Conservation (phyloP, 2,888 invertebrate genomes). For the Myathropa florea region DNA sequence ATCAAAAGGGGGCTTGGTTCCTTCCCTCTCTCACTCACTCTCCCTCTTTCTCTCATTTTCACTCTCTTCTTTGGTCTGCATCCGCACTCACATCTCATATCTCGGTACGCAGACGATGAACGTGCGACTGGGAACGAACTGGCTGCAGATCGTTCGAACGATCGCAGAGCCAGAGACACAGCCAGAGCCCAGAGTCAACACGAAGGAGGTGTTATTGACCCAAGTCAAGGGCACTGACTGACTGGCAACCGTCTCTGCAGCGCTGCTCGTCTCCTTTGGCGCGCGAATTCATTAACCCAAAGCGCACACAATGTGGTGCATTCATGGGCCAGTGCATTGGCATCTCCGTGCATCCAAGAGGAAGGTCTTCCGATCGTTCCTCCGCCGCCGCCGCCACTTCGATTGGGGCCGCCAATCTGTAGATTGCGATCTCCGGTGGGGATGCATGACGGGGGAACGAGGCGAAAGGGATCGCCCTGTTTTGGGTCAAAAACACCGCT, state of each 20-base stretch:
- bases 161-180: not conserved
- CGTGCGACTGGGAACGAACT: conserved; percentile 49
- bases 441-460: no score
- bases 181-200: no score
- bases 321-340: conserved; percentile 18
- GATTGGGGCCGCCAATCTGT: not conserved
- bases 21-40: conserved; percentile 18
- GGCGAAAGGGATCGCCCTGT: conserved; percentile 40
- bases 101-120: conserved; percentile 45
- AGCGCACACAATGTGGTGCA: conserved; percentile 56
- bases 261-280: conserved; percentile 32
- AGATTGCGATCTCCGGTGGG: no score
- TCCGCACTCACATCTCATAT: not conserved
- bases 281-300: conserved; percentile 65
- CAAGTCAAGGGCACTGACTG: conserved; percentile 79
- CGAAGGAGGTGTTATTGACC: conserved; percentile 77
- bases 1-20: conserved; percentile 51
- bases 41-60: conserved; percentile 16
- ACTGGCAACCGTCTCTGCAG: conserved; percentile 28
- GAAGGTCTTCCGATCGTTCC: conserved; percentile 2
- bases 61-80: not conserved
- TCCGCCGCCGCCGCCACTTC: not conserved
- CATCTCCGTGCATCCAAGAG: not conserved
- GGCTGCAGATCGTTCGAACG: not conserved
- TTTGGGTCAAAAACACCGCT: conserved; percentile 56